These are phyloP conservation scores for Drosophila putrida DNA, from an alignment of 2,888 invertebrate genomes.

Conservation along the genomic window DNA sequence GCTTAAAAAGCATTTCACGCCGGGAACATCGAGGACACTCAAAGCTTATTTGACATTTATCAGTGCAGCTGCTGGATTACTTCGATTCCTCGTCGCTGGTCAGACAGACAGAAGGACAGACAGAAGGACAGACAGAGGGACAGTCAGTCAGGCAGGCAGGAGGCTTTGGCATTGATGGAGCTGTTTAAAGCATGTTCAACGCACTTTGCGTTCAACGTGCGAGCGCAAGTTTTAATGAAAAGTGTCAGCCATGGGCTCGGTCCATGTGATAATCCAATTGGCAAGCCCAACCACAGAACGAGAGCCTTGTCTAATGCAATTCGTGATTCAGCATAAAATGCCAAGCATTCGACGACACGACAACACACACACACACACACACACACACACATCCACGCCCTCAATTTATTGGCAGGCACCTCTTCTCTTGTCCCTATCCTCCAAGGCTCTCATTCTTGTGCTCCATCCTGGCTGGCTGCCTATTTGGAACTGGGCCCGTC, in stretches of 20 bases:
- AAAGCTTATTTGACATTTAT: conserved; percentile 78
- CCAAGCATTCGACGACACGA: conserved; percentile 35
- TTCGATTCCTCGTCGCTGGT: conserved; percentile 31
- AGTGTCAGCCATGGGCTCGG: conserved; percentile 45
- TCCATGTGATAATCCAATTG: conserved; percentile 74
- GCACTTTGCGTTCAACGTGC: conserved; percentile 51
- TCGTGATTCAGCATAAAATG: conserved; percentile 80
- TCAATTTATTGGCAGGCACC: conserved; percentile 68
- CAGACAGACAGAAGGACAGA: background rate
- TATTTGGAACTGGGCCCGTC: conserved; percentile 56
- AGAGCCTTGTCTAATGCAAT: conserved; percentile 71
- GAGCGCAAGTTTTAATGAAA: conserved; percentile 70
- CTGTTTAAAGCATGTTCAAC: conserved; percentile 62
- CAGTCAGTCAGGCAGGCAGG: background rate
- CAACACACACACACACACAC: background rate
- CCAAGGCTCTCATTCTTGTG: background rate
- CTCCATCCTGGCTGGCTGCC: conserved; percentile 43
- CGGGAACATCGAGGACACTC: conserved; percentile 49
- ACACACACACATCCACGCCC: conserved; percentile 30
- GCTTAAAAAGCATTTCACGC: conserved; percentile 76
- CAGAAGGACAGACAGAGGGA: background rate
- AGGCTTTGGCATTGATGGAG: conserved; percentile 69
- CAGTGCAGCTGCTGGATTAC: conserved; percentile 68
- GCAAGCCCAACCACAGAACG: conserved; percentile 36
- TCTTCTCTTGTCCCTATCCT: background rate